A percentile compares a stretch with the other conserved stretches of the same genome.
Conservation (phyloP, 1,140 invertebrate species). For the Drosophila nikananu region DNA sequence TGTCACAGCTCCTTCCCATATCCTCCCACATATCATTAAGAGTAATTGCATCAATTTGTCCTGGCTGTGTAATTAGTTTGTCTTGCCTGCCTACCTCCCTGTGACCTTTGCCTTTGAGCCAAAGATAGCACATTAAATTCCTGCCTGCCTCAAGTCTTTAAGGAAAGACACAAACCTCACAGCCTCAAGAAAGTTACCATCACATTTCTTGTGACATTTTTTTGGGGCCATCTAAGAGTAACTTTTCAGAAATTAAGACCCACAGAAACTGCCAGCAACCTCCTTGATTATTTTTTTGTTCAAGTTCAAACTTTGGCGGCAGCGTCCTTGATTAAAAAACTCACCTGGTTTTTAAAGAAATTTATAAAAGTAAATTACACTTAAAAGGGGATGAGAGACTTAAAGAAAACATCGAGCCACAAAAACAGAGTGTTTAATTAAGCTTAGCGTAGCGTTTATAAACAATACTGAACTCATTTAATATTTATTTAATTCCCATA, state of each 20-base stretch:
- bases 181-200: background rate
- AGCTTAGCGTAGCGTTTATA: too few species aligned
- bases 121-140: background rate
- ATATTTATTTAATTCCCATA: too few species aligned
- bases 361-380: background rate
- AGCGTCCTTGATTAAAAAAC: slow-evolving; percentile 18
- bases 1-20: background rate
- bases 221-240: background rate
- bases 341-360: too few species aligned
- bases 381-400: background rate
- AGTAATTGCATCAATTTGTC: slow-evolving; percentile 46
- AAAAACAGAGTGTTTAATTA: background rate
- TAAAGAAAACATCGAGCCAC: too few species aligned
- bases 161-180: background rate
- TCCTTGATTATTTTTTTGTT: background rate
- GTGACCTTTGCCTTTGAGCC: slow-evolving; percentile 2
- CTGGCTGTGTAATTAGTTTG: slow-evolving; percentile 29
- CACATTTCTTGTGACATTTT: too few species aligned
- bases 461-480: too few species aligned
- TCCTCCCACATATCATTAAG: slow-evolving; percentile 2
- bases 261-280: slow-evolving; percentile 1
- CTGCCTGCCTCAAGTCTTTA: background rate
- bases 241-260: slow-evolving; percentile 21
- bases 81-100: background rate
- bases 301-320: slow-evolving; percentile 6